Percentiles rank a stretch among this genome's conserved stretches.
Conservation (phyloP, 2,113 vertebrate species). For the Xiphorhynchus elegans region DNA sequence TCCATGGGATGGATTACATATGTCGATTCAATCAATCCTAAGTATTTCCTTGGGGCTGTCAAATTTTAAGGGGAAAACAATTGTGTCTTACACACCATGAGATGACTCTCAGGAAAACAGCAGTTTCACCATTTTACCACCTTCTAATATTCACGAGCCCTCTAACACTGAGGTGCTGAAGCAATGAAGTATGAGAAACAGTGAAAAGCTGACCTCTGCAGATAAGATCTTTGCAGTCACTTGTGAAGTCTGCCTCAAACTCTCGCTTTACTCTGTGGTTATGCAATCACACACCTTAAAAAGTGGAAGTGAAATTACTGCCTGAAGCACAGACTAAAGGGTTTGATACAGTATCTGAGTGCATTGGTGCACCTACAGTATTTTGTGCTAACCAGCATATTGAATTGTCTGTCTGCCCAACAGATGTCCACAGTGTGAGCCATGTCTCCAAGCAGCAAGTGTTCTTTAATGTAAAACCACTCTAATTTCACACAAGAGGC, state of each 20-base stretch:
- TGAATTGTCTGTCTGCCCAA: neutral
- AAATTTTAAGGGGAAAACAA: neutral
- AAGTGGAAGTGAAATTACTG: neutral
- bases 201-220: neutral
- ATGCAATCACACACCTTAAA: neutral
- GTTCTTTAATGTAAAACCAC: neutral
- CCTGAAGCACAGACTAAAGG: neutral
- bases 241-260: neutral
- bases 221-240: neutral
- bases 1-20: neutral
- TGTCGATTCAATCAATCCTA: neutral
- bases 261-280: neutral
- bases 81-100: neutral
- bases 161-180: neutral
- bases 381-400: neutral
- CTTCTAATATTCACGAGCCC: neutral
- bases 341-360: neutral
- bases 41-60: neutral
- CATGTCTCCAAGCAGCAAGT: neutral
- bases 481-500: neutral
- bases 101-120: neutral
- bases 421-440: neutral
- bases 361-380: neutral
- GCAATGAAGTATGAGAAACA: neutral
- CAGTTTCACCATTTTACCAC: neutral